These are phyloP conservation scores for Hippoglossus stenolepis DNA, from an alignment of 2,113 vertebrate species.

Conservation along the genomic window DNA sequence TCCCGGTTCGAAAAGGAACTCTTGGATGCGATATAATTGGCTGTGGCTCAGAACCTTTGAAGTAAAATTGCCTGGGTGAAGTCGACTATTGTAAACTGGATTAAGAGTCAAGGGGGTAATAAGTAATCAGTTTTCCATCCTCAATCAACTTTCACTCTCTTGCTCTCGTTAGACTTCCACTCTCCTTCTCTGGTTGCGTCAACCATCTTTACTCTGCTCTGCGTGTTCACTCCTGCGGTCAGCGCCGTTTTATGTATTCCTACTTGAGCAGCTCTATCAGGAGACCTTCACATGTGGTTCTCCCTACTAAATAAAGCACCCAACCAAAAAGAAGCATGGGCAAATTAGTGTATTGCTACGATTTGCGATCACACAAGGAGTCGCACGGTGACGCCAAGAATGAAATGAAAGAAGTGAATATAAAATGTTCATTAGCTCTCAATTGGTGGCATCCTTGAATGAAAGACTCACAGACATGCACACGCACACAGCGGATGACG, in stretches of 20 bases:
- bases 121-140: conserved; percentile 66
- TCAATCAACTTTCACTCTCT: conserved; percentile 54
- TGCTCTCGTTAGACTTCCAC: conserved; percentile 31
- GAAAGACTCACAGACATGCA: background rate
- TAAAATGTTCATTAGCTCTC: conserved; percentile 8
- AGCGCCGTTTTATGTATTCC: conserved; percentile 32
- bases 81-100: conserved; percentile 75
- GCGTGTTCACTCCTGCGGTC: conserved; percentile 16
- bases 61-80: conserved; percentile 78
- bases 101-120: conserved; percentile 75
- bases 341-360: conserved; percentile 1
- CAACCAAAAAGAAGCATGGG: conserved; percentile 13
- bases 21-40: conserved; percentile 75
- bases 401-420: background rate
- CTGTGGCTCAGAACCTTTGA: conserved; percentile 76
- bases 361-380: conserved; percentile 12
- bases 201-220: conserved; percentile 14
- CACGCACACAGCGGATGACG: conserved; percentile 16
- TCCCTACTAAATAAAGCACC: conserved; percentile 19
- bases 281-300: conserved; percentile 8
- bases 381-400: background rate
- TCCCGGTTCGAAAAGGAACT: conserved; percentile 58
- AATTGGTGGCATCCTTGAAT: conserved; percentile 22
- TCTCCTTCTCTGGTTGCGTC: conserved; percentile 33
- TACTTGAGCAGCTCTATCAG: conserved; percentile 30